Conservation (phyloP, 2,888 invertebrate species). For the Oligia latruncula region DNA sequence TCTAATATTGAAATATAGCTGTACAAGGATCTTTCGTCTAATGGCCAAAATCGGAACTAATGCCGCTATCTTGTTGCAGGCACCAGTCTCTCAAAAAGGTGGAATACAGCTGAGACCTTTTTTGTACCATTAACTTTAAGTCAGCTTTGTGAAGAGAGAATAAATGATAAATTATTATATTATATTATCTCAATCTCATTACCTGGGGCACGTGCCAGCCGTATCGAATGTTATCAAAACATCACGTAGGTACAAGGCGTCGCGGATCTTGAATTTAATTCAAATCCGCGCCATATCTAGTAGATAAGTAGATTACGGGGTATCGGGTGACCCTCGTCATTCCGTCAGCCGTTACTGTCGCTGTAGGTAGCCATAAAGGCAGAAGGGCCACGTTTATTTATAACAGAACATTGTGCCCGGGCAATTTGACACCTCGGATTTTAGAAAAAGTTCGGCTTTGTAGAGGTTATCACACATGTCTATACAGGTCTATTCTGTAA, state of each 20-base stretch:
- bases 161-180: no score
- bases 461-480: background rate
- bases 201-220: conserved; percentile 1
- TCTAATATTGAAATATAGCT: no score
- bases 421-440: background rate
- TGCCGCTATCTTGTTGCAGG: no score
- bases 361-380: background rate
- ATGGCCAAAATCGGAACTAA: no score
- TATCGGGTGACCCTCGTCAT: conserved; percentile 59
- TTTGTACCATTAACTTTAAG: no score
- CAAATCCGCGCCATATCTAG: conserved; percentile 52
- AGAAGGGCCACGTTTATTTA: conserved; percentile 31
- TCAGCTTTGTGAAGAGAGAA: no score
- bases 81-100: no score
- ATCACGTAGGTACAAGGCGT: conserved; percentile 46
- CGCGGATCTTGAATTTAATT: conserved; percentile 58
- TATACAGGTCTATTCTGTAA: background rate
- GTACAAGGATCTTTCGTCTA: no score
- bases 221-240: conserved; percentile 42
- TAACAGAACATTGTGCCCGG: background rate
- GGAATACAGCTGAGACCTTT: no score
- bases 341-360: background rate
- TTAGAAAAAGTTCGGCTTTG: background rate
- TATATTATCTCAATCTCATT: conserved; percentile 11
- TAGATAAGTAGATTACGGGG: conserved; percentile 55